Conservation (phyloP, 2,888 invertebrate genomes). For the Periphyllus acericola region DNA sequence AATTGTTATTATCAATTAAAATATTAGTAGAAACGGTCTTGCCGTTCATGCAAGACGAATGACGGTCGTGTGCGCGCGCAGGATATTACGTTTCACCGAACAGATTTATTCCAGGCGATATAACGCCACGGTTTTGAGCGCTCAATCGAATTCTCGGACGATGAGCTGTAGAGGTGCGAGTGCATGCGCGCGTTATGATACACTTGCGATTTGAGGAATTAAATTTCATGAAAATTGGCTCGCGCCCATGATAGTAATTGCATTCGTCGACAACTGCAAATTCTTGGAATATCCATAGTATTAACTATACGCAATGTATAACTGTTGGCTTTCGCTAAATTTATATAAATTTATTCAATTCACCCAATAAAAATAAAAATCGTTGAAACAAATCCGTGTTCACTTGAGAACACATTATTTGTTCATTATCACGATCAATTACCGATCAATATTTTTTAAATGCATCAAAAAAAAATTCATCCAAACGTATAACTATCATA, state of each 20-base stretch:
- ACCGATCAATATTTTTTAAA: no score
- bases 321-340: not conserved
- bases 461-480: no score
- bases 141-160: no score
- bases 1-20: no score
- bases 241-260: not conserved
- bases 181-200: not conserved
- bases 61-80: no score
- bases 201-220: not conserved
- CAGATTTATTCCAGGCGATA: not conserved
- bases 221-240: constrained; percentile 20
- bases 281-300: not conserved
- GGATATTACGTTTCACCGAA: not conserved
- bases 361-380: no score
- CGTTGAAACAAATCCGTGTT: no score
- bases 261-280: not conserved
- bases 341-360: not conserved
- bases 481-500: no score
- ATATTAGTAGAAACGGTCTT: no score
- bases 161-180: not conserved
- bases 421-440: no score
- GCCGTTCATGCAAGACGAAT: no score
- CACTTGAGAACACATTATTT: no score
- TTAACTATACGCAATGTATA: not conserved
- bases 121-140: not conserved